Evolutionary conservation across 2,888 invertebrate species (phyloP).

Genomic region (Harmothoe impar): DNA sequence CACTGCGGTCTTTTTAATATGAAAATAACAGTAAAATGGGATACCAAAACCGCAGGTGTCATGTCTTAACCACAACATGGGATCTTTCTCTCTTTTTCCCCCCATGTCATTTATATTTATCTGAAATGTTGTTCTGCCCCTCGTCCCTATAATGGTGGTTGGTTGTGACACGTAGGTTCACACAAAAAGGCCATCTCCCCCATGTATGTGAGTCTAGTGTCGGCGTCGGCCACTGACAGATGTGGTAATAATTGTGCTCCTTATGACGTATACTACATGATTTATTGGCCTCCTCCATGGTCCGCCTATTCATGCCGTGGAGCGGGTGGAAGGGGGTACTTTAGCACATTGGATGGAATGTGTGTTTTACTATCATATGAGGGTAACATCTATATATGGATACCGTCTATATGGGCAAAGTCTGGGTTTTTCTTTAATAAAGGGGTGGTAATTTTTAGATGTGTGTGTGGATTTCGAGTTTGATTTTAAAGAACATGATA

Average conservation of each 20-base stretch:
- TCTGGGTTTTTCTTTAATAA: too few relatives aligned
- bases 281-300: constrained; percentile 1
- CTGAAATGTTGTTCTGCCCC: background rate
- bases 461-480: too few relatives aligned
- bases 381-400: background rate
- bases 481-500: too few relatives aligned
- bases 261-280: background rate
- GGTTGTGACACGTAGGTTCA: background rate
- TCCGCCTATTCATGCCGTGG: background rate
- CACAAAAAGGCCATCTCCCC: background rate
- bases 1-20: too few relatives aligned
- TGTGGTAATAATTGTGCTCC: constrained; percentile 3
- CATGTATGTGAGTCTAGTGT: background rate
- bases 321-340: background rate
- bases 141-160: background rate
- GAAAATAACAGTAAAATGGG: background rate
- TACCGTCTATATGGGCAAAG: background rate
- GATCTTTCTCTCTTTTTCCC: background rate
- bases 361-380: background rate
- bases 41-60: background rate
- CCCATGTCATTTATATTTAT: too few relatives aligned
- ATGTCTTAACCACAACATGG: background rate
- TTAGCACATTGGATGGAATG: background rate
- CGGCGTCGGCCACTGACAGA: background rate
- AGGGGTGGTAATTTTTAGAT: too few relatives aligned